Conservation (phyloP, 2,797 vertebrate genomes). For the Schizothorax lantsangensis region DNA sequence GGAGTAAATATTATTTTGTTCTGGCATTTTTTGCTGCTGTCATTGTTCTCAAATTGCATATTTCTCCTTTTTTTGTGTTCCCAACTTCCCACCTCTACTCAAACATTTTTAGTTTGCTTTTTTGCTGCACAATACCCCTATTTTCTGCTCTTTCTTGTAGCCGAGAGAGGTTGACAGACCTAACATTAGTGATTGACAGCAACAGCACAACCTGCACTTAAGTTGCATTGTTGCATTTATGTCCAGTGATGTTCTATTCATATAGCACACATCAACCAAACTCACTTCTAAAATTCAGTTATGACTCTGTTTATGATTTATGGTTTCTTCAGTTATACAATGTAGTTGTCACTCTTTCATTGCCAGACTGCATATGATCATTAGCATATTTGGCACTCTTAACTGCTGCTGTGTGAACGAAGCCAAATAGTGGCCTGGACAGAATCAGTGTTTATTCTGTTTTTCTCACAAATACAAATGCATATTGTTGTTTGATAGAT, state of each 20-base stretch:
- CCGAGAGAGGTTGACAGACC: slow-evolving; percentile 6
- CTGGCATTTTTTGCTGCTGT: not conserved
- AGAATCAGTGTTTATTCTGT: not conserved
- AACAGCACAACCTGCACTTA: slow-evolving; percentile 10
- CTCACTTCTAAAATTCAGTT: not conserved
- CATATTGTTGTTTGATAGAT: not conserved
- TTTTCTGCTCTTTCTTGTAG: slow-evolving; percentile 20
- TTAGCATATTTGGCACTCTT: too few relatives aligned
- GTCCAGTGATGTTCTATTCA: not conserved
- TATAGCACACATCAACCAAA: not conserved
- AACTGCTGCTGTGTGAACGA: not conserved
- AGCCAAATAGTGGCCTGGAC: not conserved
- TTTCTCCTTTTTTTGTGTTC: not conserved
- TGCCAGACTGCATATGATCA: not conserved
- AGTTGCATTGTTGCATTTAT: slow-evolving; percentile 10
- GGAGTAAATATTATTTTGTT: not conserved
- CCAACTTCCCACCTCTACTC: not conserved
- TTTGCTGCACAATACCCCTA: not conserved
- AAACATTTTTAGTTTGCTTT: not conserved
- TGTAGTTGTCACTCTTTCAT: not conserved
- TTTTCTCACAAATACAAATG: not conserved
- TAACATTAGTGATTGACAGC: slow-evolving; percentile 31
- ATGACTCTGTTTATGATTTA: not conserved
- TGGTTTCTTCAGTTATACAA: not conserved
- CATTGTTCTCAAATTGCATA: not conserved